Percentiles rank a stretch among this genome's conserved stretches.
Conservation (phyloP, 1,140 invertebrate species). For the Drosophila asahinai region DNA sequence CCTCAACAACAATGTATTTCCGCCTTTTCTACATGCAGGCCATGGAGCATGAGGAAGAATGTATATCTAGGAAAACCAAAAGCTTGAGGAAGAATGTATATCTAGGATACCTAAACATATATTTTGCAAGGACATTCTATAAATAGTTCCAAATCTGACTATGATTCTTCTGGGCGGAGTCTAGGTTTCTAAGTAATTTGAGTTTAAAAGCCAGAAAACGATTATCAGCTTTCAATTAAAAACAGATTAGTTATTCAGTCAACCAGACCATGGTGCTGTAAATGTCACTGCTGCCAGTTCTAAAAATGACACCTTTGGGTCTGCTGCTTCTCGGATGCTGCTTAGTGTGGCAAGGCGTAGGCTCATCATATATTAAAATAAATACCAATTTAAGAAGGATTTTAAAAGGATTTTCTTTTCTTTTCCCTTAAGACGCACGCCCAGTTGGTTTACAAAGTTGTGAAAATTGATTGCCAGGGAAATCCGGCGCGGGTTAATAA, state of each 20-base stretch:
- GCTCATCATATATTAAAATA: neutral
- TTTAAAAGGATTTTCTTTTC: neutral
- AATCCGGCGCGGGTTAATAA: neutral
- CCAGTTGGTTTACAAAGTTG: conserved; percentile 21
- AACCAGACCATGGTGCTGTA: neutral
- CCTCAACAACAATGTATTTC: conserved; percentile 22
- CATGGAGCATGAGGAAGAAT: conserved; percentile 18
- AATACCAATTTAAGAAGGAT: neutral
- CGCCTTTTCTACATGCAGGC: conserved; percentile 31
- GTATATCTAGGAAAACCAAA: neutral
- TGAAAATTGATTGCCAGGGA: conserved; percentile 33
- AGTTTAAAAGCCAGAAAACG: too few relatives aligned
- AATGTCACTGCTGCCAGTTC: neutral
- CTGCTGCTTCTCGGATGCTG: neutral
- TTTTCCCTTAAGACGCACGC: neutral
- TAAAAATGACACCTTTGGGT: neutral
- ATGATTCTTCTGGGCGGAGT: too few relatives aligned
- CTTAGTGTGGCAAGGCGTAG: neutral
- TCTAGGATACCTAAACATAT: too few relatives aligned
- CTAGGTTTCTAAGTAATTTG: too few relatives aligned
- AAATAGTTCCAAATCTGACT: too few relatives aligned
- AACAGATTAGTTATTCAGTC: neutral
- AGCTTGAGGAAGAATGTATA: too few relatives aligned
- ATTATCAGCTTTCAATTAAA: neutral
- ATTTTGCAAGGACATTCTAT: too few relatives aligned